Evolutionary conservation across 2,113 vertebrate genomes (phyloP).

Genomic region (Embiotoca jacksoni): DNA sequence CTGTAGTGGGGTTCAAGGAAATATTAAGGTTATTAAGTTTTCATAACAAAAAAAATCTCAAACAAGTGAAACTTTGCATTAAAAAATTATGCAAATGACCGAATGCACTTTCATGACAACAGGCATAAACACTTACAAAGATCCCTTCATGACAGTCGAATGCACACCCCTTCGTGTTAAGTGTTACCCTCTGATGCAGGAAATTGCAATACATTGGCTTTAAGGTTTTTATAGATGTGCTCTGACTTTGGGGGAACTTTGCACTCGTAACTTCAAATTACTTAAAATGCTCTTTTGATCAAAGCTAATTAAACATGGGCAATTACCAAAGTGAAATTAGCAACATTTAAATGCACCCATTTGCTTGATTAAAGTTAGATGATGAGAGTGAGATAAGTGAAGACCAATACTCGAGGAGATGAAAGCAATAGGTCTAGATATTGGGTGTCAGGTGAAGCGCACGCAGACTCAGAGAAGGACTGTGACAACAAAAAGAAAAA

Average conservation of each 20-base stretch:
- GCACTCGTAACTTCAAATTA: conserved; percentile 76
- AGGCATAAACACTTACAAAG: too few species aligned
- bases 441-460: conserved; percentile 79
- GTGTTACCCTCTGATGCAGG: not conserved
- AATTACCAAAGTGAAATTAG: conserved; percentile 86
- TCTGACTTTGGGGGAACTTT: conserved; percentile 54
- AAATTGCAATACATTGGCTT: not conserved
- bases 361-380: conserved; percentile 88
- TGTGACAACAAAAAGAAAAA: conserved; percentile 55
- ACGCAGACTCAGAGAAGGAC: conserved; percentile 51
- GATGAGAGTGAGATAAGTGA: conserved; percentile 83
- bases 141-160: too few species aligned
- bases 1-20: too few species aligned
- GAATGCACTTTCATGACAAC: too few species aligned
- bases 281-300: conserved; percentile 80
- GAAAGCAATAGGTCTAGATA: conserved; percentile 81
- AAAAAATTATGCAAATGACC: too few species aligned
- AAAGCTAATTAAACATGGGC: conserved; percentile 84
- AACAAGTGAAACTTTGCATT: too few species aligned
- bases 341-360: conserved; percentile 86
- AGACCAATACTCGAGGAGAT: conserved; percentile 78
- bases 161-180: too few species aligned
- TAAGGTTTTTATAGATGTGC: conserved; percentile 44
- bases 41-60: too few species aligned
- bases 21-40: too few species aligned